Evolutionary conservation across 1,140 invertebrate genomes (phyloP).

Genomic region (Drosophila busckii): DNA sequence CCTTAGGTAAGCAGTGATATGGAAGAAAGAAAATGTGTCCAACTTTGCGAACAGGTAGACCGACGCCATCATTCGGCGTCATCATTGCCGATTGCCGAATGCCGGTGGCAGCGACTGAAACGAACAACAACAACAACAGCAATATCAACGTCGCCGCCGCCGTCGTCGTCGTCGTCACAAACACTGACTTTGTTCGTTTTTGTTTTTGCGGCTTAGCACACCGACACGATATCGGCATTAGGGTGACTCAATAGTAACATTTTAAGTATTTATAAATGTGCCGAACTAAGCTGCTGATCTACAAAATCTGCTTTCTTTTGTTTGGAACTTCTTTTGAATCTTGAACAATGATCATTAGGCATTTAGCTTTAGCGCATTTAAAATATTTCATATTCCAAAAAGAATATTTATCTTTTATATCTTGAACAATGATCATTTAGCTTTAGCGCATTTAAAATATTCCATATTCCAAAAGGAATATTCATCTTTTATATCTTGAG

Average conservation of each 20-base stretch:
- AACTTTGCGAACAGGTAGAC: slow-evolving; percentile 72
- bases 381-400: too few relatives aligned
- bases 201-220: slow-evolving; percentile 63
- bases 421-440: too few relatives aligned
- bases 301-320: too few relatives aligned
- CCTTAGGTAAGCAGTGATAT: slow-evolving; percentile 58
- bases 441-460: too few relatives aligned
- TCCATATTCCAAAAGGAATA: too few relatives aligned
- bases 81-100: slow-evolving; percentile 19
- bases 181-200: slow-evolving; percentile 66
- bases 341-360: too few relatives aligned
- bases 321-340: too few relatives aligned
- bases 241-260: slow-evolving; percentile 43
- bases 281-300: too few relatives aligned
- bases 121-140: slow-evolving; percentile 20
- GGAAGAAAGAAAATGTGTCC: slow-evolving; percentile 63
- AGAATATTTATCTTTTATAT: too few relatives aligned
- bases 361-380: too few relatives aligned
- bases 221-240: slow-evolving; percentile 29
- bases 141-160: too few relatives aligned
- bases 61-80: slow-evolving; percentile 28
- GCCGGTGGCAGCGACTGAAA: slow-evolving; percentile 44
- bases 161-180: slow-evolving; percentile 37
- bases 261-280: slow-evolving; percentile 29
- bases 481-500: too few relatives aligned